Percentiles rank a stretch among this genome's conserved stretches.
phyloP scores from a whole-genome alignment of 2,113 vertebrate genomes.

The Saccopteryx bilineata region DNA sequence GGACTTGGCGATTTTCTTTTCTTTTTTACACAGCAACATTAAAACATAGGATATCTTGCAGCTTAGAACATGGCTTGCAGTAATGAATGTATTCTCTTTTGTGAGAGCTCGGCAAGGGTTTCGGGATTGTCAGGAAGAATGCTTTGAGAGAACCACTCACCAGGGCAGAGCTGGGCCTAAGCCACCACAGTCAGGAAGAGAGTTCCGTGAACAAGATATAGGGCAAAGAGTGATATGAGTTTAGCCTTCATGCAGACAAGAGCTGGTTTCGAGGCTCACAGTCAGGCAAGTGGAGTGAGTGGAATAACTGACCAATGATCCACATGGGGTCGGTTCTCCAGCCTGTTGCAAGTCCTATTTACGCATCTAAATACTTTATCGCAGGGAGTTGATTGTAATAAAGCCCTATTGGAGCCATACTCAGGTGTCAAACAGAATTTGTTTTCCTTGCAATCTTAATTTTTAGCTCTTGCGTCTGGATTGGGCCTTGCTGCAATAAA shows the following conservation, averaged over 20 bases:
- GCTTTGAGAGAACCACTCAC: neutral
- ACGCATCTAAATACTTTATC: neutral
- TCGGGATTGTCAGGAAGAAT: neutral
- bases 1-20: neutral
- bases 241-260: neutral
- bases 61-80: neutral
- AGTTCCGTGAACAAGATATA: neutral
- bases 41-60: neutral
- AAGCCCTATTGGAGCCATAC: neutral
- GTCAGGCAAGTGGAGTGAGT: neutral
- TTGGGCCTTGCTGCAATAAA: neutral
- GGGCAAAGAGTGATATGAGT: neutral
- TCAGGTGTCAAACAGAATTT: neutral
- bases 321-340: neutral
- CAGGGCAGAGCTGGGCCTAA: neutral
- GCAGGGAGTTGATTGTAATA: neutral
- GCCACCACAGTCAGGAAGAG: neutral
- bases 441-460: neutral
- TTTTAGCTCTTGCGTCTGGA: neutral
- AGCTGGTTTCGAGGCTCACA: neutral
- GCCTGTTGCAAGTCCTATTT: neutral
- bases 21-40: neutral
- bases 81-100: neutral
- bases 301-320: neutral
- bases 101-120: neutral